These are phyloP conservation scores for Alloscopus bannaensis DNA, from an alignment of 2,888 invertebrate genomes.

Conservation along the genomic window DNA sequence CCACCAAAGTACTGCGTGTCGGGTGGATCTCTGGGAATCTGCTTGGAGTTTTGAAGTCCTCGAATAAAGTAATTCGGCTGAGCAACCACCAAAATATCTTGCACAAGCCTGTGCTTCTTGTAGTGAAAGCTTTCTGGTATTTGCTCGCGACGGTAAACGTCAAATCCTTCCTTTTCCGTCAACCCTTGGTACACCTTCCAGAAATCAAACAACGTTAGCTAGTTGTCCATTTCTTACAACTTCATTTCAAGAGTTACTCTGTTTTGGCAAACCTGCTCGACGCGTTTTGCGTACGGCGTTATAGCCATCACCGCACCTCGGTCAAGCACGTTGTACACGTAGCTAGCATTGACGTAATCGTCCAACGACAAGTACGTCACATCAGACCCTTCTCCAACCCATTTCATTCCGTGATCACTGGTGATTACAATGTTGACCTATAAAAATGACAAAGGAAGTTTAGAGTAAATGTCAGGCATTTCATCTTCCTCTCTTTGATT, in stretches of 20 bases:
- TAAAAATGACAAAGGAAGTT: slow-evolving; percentile 28
- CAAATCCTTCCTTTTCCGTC: slow-evolving; percentile 71
- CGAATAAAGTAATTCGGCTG: slow-evolving; percentile 75
- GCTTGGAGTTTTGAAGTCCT: slow-evolving; percentile 69
- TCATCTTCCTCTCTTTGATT: neutral
- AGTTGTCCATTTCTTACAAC: neutral
- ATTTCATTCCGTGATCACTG: slow-evolving; percentile 76
- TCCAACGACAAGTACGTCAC: slow-evolving; percentile 73
- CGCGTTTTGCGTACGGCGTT: slow-evolving; percentile 69
- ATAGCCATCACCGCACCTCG: slow-evolving; percentile 74
- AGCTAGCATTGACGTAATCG: slow-evolving; percentile 72
- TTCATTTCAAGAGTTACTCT: neutral
- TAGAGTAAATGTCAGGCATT: neutral
- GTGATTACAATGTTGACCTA: slow-evolving; percentile 75
- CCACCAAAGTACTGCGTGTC: slow-evolving; percentile 60
- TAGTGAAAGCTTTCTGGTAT: slow-evolving; percentile 77
- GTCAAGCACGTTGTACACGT: slow-evolving; percentile 73
- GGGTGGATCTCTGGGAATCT: slow-evolving; percentile 69
- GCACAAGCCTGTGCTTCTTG: slow-evolving; percentile 75
- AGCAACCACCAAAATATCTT: slow-evolving; percentile 76
- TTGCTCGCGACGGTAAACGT: slow-evolving; percentile 75
- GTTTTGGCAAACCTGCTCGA: slow-evolving; percentile 53
- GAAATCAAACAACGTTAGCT: slow-evolving; percentile 4
- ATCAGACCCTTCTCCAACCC: slow-evolving; percentile 72
- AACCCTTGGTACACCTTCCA: slow-evolving; percentile 72